Conservation (phyloP, 1,140 invertebrate genomes). For the Tetraneura akinire region DNA sequence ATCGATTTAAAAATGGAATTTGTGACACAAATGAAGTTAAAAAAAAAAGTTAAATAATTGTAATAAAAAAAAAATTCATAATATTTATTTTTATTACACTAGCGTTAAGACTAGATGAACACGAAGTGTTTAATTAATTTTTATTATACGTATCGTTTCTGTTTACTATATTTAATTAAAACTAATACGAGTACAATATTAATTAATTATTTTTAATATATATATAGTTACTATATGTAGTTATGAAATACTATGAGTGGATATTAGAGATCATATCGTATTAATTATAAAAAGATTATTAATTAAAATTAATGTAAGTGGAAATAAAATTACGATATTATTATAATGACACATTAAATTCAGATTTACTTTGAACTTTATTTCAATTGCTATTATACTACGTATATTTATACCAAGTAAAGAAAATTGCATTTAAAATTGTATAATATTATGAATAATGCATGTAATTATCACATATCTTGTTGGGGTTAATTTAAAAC, state of each 20-base stretch:
- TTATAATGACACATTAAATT: background rate
- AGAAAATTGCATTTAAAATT: background rate
- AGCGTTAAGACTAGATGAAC: background rate
- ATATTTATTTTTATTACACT: too few species aligned
- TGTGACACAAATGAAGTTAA: background rate
- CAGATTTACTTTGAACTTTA: background rate
- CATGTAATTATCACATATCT: constrained; percentile 6
- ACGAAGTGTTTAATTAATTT: constrained; percentile 15
- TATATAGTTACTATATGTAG: background rate
- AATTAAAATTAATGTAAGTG: too few species aligned
- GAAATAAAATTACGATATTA: background rate
- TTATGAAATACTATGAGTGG: background rate
- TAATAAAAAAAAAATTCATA: background rate
- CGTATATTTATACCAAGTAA: background rate
- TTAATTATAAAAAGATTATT: background rate
- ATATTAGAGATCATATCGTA: background rate
- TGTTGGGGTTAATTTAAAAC: background rate
- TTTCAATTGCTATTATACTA: background rate
- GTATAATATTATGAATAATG: constrained; percentile 19
- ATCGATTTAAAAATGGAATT: background rate
- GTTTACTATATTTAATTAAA: constrained; percentile 11
- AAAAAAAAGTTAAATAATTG: too few species aligned
- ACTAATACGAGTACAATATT: background rate
- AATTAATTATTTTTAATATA: background rate
- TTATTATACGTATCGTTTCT: too few species aligned